Evolutionary conservation across 2,888 invertebrate species (phyloP), one percentile per base, ranked within the genome.

Genomic region (Empis livida): DNA sequence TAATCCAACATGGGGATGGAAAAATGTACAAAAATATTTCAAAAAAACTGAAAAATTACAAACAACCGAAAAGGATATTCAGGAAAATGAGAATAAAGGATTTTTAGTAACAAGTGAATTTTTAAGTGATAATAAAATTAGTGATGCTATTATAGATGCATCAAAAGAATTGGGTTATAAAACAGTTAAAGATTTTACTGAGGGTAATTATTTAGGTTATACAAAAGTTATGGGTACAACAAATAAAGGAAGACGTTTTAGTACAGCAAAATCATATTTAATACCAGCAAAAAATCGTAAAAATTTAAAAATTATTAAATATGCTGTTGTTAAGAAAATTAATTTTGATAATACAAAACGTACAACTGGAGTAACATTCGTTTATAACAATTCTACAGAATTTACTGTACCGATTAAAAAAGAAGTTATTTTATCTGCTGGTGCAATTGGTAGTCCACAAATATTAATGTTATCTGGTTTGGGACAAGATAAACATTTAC

Each of bases 11-110:
- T 84, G 84, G 84, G 70, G 83, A 2, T 90, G 78, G 64, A 77
- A 87, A 31, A 82, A 85, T 52, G 76, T 89, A 0, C 63, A 88
- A 43, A 80, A 81, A 0, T 89, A 85, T 61, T 91, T 89, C 61
- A 82, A 81, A 62, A 88, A 87, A 61, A 88, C 88, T 0, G 73
- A 85, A 62, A 86, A 88, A 61, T 86, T 85, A 67, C 71, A 42
- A 60, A 41, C 55, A 48, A 1, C 54, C 57, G 15, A 23, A 23
- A 42, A n/a, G 0, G 55, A 46, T 13, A 58, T 55, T 20, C 58
- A 59, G 46, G 52, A 32, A 2, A 59, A 54, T 1, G 55, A 59
- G 46, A 57, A 57, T 0, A 47, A 49, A 42, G 64, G 64, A 5
- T 73, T 71, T 20, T 53, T 78, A 11, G 62, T 66, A 2, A 57